Conservation (phyloP, 2,888 invertebrate species). For the Therioaphis trifolii region DNA sequence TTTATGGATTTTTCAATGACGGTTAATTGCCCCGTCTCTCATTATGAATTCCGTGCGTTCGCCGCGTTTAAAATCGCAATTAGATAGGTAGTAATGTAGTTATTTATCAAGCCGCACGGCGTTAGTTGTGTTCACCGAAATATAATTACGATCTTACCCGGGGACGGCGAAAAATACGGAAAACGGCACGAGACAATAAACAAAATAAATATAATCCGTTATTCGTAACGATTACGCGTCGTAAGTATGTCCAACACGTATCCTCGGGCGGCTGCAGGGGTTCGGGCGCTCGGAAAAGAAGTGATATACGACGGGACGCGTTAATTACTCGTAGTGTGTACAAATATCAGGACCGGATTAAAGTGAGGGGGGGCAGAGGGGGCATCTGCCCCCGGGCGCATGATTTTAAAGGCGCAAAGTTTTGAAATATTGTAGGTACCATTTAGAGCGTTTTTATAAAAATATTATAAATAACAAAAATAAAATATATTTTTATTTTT, state of each 20-base stretch:
- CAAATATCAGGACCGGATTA: too few species aligned
- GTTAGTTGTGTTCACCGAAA: not conserved
- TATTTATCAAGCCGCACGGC: slow-evolving; percentile 2
- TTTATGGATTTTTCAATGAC: not conserved
- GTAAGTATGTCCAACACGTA: slow-evolving; percentile 30
- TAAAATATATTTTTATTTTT: too few species aligned
- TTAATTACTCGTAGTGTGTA: slow-evolving; percentile 35
- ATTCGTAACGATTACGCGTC: slow-evolving; percentile 24
- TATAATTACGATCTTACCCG: not conserved
- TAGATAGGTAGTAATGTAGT: not conserved
- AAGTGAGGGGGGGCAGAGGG: slow-evolving; percentile 19
- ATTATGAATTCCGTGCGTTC: not conserved
- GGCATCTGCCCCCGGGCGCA: too few species aligned
- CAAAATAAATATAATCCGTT: slow-evolving; percentile 26
- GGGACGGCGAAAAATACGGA: too few species aligned
- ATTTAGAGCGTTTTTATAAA: too few species aligned
- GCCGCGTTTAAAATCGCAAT: not conserved
- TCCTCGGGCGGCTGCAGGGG: not conserved
- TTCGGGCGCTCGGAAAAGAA: slow-evolving; percentile 9
- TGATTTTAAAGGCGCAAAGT: too few species aligned
- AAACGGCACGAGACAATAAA: not conserved
- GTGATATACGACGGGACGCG: slow-evolving; percentile 3
- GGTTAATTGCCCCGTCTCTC: not conserved
- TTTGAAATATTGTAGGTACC: too few species aligned
- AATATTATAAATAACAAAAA: too few species aligned